Conservation (phyloP, 1,140 invertebrate genomes). For the Pomacea maculata region DNA sequence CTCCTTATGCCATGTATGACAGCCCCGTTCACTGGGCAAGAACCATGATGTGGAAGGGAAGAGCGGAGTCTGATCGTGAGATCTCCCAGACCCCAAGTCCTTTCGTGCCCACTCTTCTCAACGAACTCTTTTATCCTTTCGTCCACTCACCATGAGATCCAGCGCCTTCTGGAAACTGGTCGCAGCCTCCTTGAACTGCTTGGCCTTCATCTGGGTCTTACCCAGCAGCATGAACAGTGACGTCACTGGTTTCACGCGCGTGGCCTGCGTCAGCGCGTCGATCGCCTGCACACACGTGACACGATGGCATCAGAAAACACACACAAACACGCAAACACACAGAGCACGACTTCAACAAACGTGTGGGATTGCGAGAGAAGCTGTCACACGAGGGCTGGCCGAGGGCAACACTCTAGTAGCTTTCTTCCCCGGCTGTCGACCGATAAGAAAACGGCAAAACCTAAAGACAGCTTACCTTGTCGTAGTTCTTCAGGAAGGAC, state of each 20-base stretch:
- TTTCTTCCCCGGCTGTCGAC: background rate
- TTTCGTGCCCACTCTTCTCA: no score
- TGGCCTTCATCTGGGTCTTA: conserved; percentile 65
- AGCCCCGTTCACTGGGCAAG: no score
- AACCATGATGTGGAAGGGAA: no score
- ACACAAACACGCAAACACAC: no score
- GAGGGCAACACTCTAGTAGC: background rate
- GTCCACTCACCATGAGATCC: conserved; percentile 42
- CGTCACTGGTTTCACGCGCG: conserved; percentile 48
- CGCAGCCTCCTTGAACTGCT: conserved; percentile 59
- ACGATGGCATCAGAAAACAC: no score
- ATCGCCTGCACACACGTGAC: conserved; percentile 53
- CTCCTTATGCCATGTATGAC: no score
- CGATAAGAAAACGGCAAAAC: background rate
- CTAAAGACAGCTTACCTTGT: conserved; percentile 46
- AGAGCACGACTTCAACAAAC: no score
- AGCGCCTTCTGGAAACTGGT: conserved; percentile 59
- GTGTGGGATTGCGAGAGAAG: no score
- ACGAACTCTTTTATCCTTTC: background rate
- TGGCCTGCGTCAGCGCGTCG: conserved; percentile 53
- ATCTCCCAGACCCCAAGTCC: no score
- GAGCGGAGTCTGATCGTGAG: no score
- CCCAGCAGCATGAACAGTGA: conserved; percentile 62
- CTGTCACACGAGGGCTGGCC: background rate
- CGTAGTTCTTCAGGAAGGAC: conserved; percentile 65